Percentiles rank a stretch among this genome's conserved stretches.
phyloP scores from a whole-genome alignment of 2,888 invertebrate species.

The Zelleria hepariella region DNA sequence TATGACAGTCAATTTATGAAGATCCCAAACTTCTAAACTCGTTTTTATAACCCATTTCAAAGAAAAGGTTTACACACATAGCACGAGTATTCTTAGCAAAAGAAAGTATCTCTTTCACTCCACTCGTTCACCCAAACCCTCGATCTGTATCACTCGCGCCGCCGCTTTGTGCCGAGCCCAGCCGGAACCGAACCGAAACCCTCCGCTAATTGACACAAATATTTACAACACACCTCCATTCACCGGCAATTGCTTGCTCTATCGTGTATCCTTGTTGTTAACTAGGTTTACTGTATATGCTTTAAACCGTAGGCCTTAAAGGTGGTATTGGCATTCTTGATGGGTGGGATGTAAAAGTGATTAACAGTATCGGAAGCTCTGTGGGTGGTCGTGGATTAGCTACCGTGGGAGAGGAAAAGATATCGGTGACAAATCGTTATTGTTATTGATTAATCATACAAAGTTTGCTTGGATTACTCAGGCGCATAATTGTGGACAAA shows the following conservation, averaged over 20 bases:
- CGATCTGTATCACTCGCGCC: background rate
- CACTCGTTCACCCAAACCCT: background rate
- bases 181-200: background rate
- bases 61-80: too few species aligned
- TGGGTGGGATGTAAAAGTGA: background rate
- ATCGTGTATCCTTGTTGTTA: constrained; percentile 15
- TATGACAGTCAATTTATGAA: too few species aligned
- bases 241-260: constrained; percentile 16
- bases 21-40: too few species aligned
- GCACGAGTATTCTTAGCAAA: too few species aligned
- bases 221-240: constrained; percentile 24
- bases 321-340: background rate
- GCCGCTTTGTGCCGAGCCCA: background rate
- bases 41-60: too few species aligned
- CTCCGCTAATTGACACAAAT: constrained; percentile 32
- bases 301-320: background rate
- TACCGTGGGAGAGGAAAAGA: background rate
- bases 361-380: background rate
- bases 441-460: too few species aligned
- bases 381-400: constrained; percentile 7
- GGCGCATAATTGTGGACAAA: too few species aligned
- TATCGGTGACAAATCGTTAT: background rate
- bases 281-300: constrained; percentile 1
- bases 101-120: background rate
- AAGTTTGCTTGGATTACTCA: too few species aligned